phyloP scores from a whole-genome alignment of 2,888 invertebrate species.

The Ectemnius lituratus region DNA sequence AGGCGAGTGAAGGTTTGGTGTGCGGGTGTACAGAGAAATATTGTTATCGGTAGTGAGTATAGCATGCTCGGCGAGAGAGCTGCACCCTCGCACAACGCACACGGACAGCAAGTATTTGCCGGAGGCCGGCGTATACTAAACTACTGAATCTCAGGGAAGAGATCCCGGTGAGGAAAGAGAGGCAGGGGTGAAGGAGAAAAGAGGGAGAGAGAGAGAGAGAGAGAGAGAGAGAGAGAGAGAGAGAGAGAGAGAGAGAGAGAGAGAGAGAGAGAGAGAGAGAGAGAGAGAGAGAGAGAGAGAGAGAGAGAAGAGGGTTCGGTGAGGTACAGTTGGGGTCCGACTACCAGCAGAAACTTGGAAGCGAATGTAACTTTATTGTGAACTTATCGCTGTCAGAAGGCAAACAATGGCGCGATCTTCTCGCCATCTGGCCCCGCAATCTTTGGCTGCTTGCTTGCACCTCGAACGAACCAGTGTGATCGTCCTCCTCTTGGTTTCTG shows the following conservation, averaged over 20 bases:
- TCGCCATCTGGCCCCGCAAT: conserved; percentile 68
- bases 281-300: conserved; percentile 33
- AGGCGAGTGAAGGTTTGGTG: conserved; percentile 38
- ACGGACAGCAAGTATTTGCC: too few species aligned
- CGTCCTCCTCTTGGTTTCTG: conserved; percentile 14
- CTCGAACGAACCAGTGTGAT: conserved; percentile 4
- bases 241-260: too few species aligned
- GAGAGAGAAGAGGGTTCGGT: conserved; percentile 49
- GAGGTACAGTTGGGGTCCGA: conserved; percentile 40
- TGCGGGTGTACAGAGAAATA: conserved; percentile 70
- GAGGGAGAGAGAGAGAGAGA: too few species aligned
- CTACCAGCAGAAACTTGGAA: conserved; percentile 62
- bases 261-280: too few species aligned
- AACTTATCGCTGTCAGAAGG: conserved; percentile 76
- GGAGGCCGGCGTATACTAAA: not conserved
- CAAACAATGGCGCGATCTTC: conserved; percentile 70
- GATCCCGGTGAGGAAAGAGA: conserved; percentile 21
- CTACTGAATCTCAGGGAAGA: conserved; percentile 18
- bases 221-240: too few species aligned
- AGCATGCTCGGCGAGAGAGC: conserved; percentile 57
- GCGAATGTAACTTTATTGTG: conserved; percentile 77
- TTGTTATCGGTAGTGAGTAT: conserved; percentile 71
- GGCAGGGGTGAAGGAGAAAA: conserved; percentile 31
- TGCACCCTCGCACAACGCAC: conserved; percentile 4
- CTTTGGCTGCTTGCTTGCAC: conserved; percentile 44